These are phyloP conservation scores for Catostylus mosaicus DNA, from an alignment of 30 jellyfish, hydroid and myxozoan genomes.

Conservation along the genomic window DNA sequence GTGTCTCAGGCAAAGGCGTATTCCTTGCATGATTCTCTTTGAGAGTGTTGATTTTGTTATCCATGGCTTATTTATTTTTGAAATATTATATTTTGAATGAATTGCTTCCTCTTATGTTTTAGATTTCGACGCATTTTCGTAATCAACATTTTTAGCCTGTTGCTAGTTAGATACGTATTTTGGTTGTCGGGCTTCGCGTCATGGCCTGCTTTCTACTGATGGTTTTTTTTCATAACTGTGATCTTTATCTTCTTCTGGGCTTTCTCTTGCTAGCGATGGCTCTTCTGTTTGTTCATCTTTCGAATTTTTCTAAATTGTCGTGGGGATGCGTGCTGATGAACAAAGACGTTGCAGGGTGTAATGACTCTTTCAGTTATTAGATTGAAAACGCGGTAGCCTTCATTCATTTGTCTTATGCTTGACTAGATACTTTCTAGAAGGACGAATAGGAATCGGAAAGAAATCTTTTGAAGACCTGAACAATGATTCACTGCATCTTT, in stretches of 20 bases:
- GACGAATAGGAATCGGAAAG: too few species aligned
- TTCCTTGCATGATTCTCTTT: slow-evolving; percentile 26
- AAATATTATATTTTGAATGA: slow-evolving; percentile 13
- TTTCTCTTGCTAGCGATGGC: not conserved
- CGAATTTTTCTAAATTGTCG: not conserved
- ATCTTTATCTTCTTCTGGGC: slow-evolving; percentile 8
- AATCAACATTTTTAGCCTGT: slow-evolving; percentile 28
- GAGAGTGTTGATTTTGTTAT: slow-evolving; percentile 28
- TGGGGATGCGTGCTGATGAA: slow-evolving; percentile 14
- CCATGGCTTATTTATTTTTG: slow-evolving; percentile 57
- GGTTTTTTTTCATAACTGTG: not conserved
- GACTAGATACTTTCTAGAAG: slow-evolving; percentile 42
- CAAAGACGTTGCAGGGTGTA: slow-evolving; percentile 15
- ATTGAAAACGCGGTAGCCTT: slow-evolving; percentile 29
- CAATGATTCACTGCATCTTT: not conserved
- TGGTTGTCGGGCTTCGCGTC: slow-evolving; percentile 41
- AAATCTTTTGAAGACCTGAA: too few species aligned
- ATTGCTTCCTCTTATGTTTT: slow-evolving; percentile 33
- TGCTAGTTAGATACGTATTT: slow-evolving; percentile 3
- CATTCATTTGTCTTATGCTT: slow-evolving; percentile 26
- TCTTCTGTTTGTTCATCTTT: slow-evolving; percentile 9
- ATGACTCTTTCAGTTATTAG: slow-evolving; percentile 10
- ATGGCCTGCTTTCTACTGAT: slow-evolving; percentile 9
- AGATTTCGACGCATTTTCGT: slow-evolving; percentile 25
- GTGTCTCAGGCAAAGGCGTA: slow-evolving; percentile 27